A percentile compares a stretch with the other conserved stretches of the same genome.
Conservation (phyloP, 23 tunicate genomes). For the Botrylloides violaceus region DNA sequence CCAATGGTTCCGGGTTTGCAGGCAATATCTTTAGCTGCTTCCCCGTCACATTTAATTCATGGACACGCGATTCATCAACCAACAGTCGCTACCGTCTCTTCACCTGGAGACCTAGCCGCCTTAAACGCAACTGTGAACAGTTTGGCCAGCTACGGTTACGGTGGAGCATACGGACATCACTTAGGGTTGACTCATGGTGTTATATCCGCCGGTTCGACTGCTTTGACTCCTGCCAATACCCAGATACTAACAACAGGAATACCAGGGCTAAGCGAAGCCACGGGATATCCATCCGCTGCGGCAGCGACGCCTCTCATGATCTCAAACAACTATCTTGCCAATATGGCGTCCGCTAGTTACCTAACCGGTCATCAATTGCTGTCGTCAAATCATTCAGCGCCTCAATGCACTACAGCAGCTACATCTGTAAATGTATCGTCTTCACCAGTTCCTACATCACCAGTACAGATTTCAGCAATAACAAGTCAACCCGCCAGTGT, state of each 20-base stretch:
- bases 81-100: conserved; percentile 16
- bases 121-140: conserved; percentile 27
- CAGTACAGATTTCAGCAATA: conserved; percentile 9
- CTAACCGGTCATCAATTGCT: conserved; percentile 42
- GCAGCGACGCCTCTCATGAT: conserved; percentile 39
- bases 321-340: conserved; percentile 52
- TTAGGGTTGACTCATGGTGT: conserved; percentile 25
- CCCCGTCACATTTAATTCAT: conserved; percentile 23
- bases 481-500: conserved; percentile 30
- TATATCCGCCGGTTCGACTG: conserved; percentile 50
- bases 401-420: conserved; percentile 34
- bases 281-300: conserved; percentile 49
- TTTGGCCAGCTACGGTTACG: conserved; percentile 40
- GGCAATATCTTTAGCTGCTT: conserved; percentile 12
- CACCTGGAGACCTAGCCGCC: conserved; percentile 30
- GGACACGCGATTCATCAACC: conserved; percentile 21
- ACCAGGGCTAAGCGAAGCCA: conserved; percentile 2
- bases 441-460: conserved; percentile 38
- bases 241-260: conserved; percentile 21
- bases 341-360: conserved; percentile 51
- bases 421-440: conserved; percentile 28
- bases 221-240: conserved; percentile 33
- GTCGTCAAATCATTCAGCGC: conserved; percentile 19
- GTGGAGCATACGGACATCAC: conserved; percentile 19
- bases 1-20: conserved; percentile 19